phyloP scores from a whole-genome alignment of 2,888 invertebrate species.

The Epirrhoe tristata region DNA sequence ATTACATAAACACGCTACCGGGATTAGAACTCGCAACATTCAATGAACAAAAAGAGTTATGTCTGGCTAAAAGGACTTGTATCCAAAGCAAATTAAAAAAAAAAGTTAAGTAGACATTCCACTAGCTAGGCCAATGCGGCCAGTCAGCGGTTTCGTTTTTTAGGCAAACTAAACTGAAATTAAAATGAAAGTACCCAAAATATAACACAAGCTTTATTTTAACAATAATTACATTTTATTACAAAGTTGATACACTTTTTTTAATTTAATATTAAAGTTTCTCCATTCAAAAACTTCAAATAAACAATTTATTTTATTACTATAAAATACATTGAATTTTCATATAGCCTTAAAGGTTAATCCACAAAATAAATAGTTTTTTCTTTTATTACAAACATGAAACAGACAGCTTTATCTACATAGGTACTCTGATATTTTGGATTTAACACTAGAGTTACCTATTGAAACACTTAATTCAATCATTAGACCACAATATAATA shows the following conservation, averaged over 20 bases:
- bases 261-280: no score
- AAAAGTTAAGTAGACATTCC: no score
- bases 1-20: no score
- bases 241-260: conserved; percentile 49
- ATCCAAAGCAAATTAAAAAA: no score
- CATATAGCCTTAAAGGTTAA: not conserved
- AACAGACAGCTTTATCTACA: conserved; percentile 21
- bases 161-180: no score
- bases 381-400: not conserved
- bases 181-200: conserved; percentile 23
- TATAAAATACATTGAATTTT: conserved; percentile 8
- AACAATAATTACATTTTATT: conserved; percentile 77
- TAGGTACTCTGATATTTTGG: conserved; percentile 1
- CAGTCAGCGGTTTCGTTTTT: no score
- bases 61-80: no score
- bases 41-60: no score
- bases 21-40: no score
- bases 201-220: conserved; percentile 72
- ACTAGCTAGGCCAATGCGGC: no score
- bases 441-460: conserved; percentile 1
- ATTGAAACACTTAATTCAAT: not conserved
- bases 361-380: conserved; percentile 8
- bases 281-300: not conserved
- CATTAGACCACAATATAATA: not conserved
- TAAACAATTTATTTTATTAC: conserved; percentile 2